phyloP scores from a whole-genome alignment of 1,140 invertebrate genomes.

The Cotesia typhae region DNA sequence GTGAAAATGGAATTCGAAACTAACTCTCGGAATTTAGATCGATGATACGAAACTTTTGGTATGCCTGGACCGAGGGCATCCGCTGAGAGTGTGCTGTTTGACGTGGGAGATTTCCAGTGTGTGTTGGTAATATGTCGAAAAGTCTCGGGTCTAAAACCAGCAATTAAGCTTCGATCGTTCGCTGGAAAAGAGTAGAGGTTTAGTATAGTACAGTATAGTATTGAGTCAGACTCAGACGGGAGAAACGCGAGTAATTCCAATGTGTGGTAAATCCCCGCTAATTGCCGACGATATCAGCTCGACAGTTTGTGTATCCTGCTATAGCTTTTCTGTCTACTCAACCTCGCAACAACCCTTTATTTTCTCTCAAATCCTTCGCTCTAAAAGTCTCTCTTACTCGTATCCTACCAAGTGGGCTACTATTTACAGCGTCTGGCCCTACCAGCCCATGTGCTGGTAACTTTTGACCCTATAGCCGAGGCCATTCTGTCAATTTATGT shows the following conservation, averaged over 20 bases:
- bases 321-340: slow-evolving; percentile 5
- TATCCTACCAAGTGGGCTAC: too few relatives aligned
- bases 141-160: neutral
- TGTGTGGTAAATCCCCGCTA: slow-evolving; percentile 48
- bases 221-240: neutral
- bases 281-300: slow-evolving; percentile 45
- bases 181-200: too few relatives aligned
- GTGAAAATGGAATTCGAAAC: too few relatives aligned
- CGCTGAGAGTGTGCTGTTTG: too few relatives aligned
- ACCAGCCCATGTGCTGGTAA: too few relatives aligned
- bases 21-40: too few relatives aligned
- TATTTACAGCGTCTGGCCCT: too few relatives aligned
- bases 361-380: slow-evolving; percentile 2
- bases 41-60: too few relatives aligned
- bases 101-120: neutral
- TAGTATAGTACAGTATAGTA: slow-evolving; percentile 1
- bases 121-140: neutral
- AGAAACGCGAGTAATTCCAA: slow-evolving; percentile 22
- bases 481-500: neutral
- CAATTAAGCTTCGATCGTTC: slow-evolving; percentile 32
- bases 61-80: too few relatives aligned
- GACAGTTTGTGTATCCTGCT: slow-evolving; percentile 17
- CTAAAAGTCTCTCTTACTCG: neutral
- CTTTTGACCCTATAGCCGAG: too few relatives aligned
- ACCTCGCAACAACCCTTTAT: neutral